These are phyloP conservation scores for Arge pagana DNA, from an alignment of 2,888 invertebrate genomes.

Conservation along the genomic window DNA sequence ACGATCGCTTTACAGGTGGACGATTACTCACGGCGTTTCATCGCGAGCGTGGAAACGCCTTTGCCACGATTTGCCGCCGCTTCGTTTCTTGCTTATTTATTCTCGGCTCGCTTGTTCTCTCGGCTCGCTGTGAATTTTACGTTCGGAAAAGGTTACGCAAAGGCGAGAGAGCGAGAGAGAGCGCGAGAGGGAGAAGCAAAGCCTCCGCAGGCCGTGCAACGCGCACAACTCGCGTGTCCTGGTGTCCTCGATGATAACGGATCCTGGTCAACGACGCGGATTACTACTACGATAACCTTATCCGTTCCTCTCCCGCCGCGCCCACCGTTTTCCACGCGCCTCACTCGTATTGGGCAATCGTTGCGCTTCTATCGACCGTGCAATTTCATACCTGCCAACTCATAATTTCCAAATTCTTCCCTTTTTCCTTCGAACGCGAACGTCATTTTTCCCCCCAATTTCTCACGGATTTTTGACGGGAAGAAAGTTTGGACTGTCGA, in stretches of 20 bases:
- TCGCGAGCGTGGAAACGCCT: constrained; percentile 10
- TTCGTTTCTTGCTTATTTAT: too few relatives aligned
- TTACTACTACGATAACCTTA: not conserved
- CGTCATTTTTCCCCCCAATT: too few relatives aligned
- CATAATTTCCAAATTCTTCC: not conserved
- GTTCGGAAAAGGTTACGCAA: constrained; percentile 18
- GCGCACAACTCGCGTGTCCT: constrained; percentile 9
- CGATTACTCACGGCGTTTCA: too few relatives aligned
- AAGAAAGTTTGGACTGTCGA: too few relatives aligned
- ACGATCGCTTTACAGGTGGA: too few relatives aligned
- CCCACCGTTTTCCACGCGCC: not conserved
- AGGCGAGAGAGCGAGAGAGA: not conserved
- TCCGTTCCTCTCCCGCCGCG: not conserved
- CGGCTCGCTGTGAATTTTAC: constrained; percentile 10
- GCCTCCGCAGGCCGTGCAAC: too few relatives aligned
- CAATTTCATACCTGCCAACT: not conserved
- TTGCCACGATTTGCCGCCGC: constrained; percentile 13
- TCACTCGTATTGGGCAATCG: not conserved
- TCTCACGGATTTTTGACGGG: too few relatives aligned
- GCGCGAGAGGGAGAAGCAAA: too few relatives aligned
- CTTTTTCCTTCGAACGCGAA: not conserved
- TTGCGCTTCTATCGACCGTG: not conserved
- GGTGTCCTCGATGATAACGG: constrained; percentile 18
- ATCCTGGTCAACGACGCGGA: constrained; percentile 16
- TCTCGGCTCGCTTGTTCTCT: too few relatives aligned